Percentiles rank a stretch among this genome's conserved stretches.
Evolutionary conservation across 2,797 vertebrate genomes (phyloP).

Genomic region (Aeoliscus strigatus): DNA sequence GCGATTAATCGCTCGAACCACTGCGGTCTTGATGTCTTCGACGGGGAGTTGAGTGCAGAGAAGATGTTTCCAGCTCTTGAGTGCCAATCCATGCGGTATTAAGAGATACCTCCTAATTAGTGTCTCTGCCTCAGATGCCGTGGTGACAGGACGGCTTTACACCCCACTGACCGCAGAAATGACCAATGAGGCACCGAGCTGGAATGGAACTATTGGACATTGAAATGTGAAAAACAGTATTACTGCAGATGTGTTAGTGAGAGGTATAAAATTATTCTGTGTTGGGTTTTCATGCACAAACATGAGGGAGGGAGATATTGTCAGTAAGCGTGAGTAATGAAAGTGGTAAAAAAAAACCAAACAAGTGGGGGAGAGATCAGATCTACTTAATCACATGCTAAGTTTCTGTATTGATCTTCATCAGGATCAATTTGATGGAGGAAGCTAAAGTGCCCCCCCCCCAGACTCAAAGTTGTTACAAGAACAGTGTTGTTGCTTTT

Average conservation of each 20-base stretch:
- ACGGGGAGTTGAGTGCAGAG: constrained; percentile 1
- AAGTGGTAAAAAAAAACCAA: too few relatives aligned
- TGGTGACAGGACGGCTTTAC: constrained; percentile 27
- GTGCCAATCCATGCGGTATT: constrained; percentile 38
- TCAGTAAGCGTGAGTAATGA: too few relatives aligned
- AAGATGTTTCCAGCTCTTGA: constrained; percentile 31
- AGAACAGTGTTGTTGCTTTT: too few relatives aligned
- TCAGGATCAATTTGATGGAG: too few relatives aligned
- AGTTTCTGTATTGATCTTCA: too few relatives aligned
- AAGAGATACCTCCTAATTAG: constrained; percentile 51
- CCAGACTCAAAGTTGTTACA: too few relatives aligned
- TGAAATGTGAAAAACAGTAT: constrained; percentile 28
- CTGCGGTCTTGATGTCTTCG: constrained; percentile 10
- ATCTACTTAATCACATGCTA: too few relatives aligned
- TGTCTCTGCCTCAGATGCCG: constrained; percentile 7
- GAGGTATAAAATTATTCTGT: constrained; percentile 33
- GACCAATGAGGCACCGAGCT: constrained; percentile 29
- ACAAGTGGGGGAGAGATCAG: too few relatives aligned
- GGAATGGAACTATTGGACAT: constrained; percentile 34
- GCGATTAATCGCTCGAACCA: not conserved
- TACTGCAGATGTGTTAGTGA: constrained; percentile 10
- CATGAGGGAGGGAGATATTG: too few relatives aligned
- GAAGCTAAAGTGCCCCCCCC: too few relatives aligned
- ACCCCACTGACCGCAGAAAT: constrained; percentile 15
- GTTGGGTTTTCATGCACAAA: too few relatives aligned